phyloP scores from a whole-genome alignment of 2,797 vertebrate species.

The Florisuga fusca region DNA sequence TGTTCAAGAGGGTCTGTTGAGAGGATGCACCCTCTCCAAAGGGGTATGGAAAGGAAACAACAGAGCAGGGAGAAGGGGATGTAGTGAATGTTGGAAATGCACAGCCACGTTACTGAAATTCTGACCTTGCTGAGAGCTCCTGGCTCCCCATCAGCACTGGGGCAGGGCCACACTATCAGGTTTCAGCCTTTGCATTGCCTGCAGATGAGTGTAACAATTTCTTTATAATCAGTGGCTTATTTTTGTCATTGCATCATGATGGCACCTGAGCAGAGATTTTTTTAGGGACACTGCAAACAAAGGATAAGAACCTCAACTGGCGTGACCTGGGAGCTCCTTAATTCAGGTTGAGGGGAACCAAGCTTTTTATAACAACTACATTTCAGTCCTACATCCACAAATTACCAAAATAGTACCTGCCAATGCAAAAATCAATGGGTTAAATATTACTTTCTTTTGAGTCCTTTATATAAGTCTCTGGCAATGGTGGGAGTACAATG shows the following conservation, averaged over 20 bases:
- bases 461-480: neutral
- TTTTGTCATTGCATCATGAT: neutral
- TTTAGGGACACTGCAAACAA: neutral
- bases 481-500: neutral
- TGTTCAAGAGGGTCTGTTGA: neutral
- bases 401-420: neutral
- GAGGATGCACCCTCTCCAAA: neutral
- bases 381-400: neutral
- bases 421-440: neutral
- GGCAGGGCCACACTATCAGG: neutral
- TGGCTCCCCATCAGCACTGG: neutral
- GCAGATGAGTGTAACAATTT: neutral
- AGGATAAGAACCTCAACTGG: neutral
- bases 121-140: conserved; percentile 8
- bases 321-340: neutral
- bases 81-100: neutral
- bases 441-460: conserved; percentile 9
- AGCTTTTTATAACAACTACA: neutral
- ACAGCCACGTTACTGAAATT: neutral
- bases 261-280: neutral
- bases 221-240: neutral
- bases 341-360: neutral
- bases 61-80: neutral
- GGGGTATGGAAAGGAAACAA: neutral
- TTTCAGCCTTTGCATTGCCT: neutral